Evolutionary conservation across 1,140 invertebrate genomes (phyloP), one percentile per base, ranked within the genome.

Genomic region (Cydia pomonella): DNA sequence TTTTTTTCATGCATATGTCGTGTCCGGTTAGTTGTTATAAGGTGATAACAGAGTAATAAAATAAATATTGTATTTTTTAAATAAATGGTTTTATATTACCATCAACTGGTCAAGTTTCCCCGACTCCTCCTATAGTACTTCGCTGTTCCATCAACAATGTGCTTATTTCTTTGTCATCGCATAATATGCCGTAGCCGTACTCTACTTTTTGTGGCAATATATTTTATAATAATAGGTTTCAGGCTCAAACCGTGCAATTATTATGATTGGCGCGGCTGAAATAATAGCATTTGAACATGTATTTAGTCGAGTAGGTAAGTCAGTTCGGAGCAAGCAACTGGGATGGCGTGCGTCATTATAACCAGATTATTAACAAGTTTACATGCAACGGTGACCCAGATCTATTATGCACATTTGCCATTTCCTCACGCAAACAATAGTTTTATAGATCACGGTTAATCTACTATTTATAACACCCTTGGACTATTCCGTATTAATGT

Each of bases 331-430:
- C 21, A 59, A 59, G 21, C n/a, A 16, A 53, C 27, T 64, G 23
- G 3, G 16, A 75, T 76, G 59, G 75, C 75, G 75, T 76, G 75
- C 71, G 69, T 76, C 62, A 76, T 73, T 73, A 66, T 62, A 62
- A 69, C 47, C 59, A 50, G 72, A 69, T 73, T 63, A 73, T 64
- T 64, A 29, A 27, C 23, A 59, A 25, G 18, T 47, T 21, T 69
- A 69, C 72, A 73, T 73, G 75, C 75, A 76, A 73, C 71, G 25
- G 50, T 63, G 72, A 73, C 75, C 75, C 66, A 73, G 75, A 73
- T 66, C n/a, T 76, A 69, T 44, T 69, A 73, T 76, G 75, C 63
- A 73, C 69, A 76, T 29, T 50, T 69, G 33, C 25, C 63, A 64
- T 50, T 69, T 44, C 6, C 27, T 23, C 75, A 76, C 75, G 75